Evolutionary conservation across 2,113 vertebrate genomes (phyloP), one percentile per base, ranked within the genome.

Genomic region (Pelvicachromis taeniatus): DNA sequence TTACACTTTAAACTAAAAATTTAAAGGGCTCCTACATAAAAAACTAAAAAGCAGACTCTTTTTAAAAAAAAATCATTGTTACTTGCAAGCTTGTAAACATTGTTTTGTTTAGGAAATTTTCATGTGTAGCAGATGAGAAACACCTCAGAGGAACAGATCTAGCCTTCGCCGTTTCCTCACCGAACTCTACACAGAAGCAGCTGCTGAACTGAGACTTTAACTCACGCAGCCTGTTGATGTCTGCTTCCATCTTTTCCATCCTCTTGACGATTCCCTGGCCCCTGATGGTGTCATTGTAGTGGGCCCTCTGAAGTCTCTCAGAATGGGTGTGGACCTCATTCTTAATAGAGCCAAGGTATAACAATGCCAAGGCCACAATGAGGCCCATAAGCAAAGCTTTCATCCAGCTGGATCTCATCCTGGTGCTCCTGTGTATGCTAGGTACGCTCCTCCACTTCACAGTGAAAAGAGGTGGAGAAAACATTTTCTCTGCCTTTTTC

Each of bases 161-260:
- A 56, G 14, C 53, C 14, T 55, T 50, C 10, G 13, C 29, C 11
- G 26, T 75, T 75, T 75, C 45, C 19, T 52, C 45, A 31, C 42
- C 50, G 16, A 75, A 75, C 26, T 3, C 45, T 52, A 75, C 19
- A 52, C 52, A 65, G 52, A 40, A 79, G 17, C 42, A 77, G 61
- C 38, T 58, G 58, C 35, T 10, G 2, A 58, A 31, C 4, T 50
- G 26, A 50, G 26, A 53, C 45, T 53, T 29, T 9, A 17, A 95
- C 94, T 93, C 82, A 96, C 95, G 10, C 42, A 95, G 86, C 42
- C 33, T 68, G 50, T 81, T 31, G 54, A 96, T 88, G 42, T 91
- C 52, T 0, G 5, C 19, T 40, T 95, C 93, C 56, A 95, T 90
- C 65, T 80, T 89, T 4, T 93, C 85, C 89, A 96, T 85, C 83